Base-by-base conservation (phyloP, 2,797 vertebrate species). In the Crocodylus rhombifer region DNA sequence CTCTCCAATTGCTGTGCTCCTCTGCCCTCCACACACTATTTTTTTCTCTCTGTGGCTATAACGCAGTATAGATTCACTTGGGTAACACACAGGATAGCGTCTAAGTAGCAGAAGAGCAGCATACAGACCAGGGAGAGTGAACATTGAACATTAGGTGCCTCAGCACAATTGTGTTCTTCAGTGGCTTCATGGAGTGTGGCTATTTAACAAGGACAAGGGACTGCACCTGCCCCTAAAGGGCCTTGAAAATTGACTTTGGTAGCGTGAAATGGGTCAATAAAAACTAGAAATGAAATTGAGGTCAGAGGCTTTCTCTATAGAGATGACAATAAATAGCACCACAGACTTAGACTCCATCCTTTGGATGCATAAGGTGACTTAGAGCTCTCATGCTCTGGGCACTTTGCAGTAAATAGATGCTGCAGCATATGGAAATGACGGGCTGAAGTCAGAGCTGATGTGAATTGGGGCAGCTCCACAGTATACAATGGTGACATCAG, bases 211-310 rank as follows among this genome's bases (percentile, higher is more conserved):
- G 87, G 56, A 82, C 64, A 85, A 77, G 18, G 87, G 76, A 95
- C 25, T 61, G 12, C 23, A 78, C 64, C 84, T 96, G 83, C 88
- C 84, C 84, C 89, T 93, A 91, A 89, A 17, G 77, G 76, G 60
- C 87, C 90, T 92, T 94, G 85, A 93, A 96, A 96, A 96, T 94
- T 79, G 81, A 91, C 82, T 96, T 83, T 71, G 60, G 86, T 89
- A 61, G 65, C 0, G 0, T 57, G 10, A 96, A 97, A 96, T 86
- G 62, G 84, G 92, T 94, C 94, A 94, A 91, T 95, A 93, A 95
- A 96, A 96, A 56, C 51, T 88, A 96, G 88, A 97, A 95, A 96
- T 93, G 56, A 92, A 96, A 92, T 63, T 79, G 86, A 90, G 92
- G 87, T 86, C 85, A 96, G 88, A 84, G 86, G 74, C 71, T 80